Evolutionary conservation across 2,797 vertebrate species (phyloP), one percentile per base, ranked within the genome.

Genomic region (Sebastes melanostomus): DNA sequence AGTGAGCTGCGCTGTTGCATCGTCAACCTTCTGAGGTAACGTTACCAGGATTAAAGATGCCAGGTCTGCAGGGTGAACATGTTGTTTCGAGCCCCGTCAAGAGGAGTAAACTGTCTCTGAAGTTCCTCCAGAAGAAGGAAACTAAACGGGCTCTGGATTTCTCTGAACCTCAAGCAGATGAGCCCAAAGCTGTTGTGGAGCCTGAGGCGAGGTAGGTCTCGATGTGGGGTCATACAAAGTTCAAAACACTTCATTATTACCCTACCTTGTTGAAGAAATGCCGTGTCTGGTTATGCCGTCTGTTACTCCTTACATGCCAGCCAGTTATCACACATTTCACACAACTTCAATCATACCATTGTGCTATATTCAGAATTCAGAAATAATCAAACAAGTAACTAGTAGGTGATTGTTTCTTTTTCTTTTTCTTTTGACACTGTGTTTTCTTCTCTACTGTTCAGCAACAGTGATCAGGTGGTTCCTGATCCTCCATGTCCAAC

Each of bases 81-180:
- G 95, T 95, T 42, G 38, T 42, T 42, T 42, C 38, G 72, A 98
- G 97, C 87, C 98, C 98, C 6, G 86, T 96, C 30, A 98, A 96
- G 93, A 99, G 95, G 94, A 98, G 94, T 77, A 93, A 97, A 80
- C 96, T 99, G 27, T 99, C 98, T 32, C 88, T 99, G 61, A 98
- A 97, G 94, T 98, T 98, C 65, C 98, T 99, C 88, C 98, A 98
- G 68, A 99, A 97, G 92, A 99, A 98, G 66, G 98, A 99, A 66
- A 94, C 97, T 5, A 99, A 99, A 86, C 95, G 98, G 74, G 96
- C 96, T 4, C 91, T 99, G 92, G 97, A 99, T 93, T 99, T 99
- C 87, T 96, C 96, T 1, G 97, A 99, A 77, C 89, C 96, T 4
- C 96, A 93, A 60, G 88, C 95, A 63, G 96, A 96, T 83, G 96